phyloP scores from a whole-genome alignment of 2,113 vertebrate genomes.

The Cercopithecus mona region DNA sequence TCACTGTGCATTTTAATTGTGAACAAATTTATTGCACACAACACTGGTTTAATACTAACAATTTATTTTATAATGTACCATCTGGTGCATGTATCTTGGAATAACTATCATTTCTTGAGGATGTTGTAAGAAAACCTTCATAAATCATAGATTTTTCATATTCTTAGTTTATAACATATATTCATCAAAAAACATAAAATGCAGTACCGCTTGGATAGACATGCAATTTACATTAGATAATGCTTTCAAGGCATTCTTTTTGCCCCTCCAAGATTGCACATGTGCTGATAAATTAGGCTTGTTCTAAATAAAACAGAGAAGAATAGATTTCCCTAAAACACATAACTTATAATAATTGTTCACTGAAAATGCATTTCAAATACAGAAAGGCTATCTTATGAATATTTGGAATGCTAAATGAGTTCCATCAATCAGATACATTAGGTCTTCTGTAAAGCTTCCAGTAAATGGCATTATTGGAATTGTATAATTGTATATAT shows the following conservation, averaged over 20 bases:
- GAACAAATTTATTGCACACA: neutral
- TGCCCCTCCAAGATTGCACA: neutral
- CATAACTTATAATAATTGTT: conserved; percentile 61
- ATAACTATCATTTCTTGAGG: conserved; percentile 39
- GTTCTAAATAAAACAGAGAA: conserved; percentile 20
- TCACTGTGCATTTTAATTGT: conserved; percentile 40
- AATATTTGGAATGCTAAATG: conserved; percentile 60
- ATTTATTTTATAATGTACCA: conserved; percentile 34
- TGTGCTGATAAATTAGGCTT: conserved; percentile 34
- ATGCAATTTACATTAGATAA: conserved; percentile 59
- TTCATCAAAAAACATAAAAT: conserved; percentile 52
- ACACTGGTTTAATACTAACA: neutral
- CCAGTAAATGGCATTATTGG: neutral
- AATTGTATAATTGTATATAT: neutral
- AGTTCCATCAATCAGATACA: conserved; percentile 43
- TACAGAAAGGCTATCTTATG: conserved; percentile 53
- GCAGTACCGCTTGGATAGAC: conserved; percentile 10
- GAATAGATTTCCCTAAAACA: conserved; percentile 65
- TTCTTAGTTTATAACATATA: conserved; percentile 44
- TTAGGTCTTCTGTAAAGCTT: conserved; percentile 59
- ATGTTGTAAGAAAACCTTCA: conserved; percentile 13
- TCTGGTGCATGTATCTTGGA: conserved; percentile 10
- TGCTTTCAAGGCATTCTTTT: conserved; percentile 32
- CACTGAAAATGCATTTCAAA: conserved; percentile 51
- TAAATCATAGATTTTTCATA: conserved; percentile 18